Evolutionary conservation across 2,888 invertebrate genomes (phyloP), one percentile per base, ranked within the genome.

Genomic region (Tenodera sinensis): DNA sequence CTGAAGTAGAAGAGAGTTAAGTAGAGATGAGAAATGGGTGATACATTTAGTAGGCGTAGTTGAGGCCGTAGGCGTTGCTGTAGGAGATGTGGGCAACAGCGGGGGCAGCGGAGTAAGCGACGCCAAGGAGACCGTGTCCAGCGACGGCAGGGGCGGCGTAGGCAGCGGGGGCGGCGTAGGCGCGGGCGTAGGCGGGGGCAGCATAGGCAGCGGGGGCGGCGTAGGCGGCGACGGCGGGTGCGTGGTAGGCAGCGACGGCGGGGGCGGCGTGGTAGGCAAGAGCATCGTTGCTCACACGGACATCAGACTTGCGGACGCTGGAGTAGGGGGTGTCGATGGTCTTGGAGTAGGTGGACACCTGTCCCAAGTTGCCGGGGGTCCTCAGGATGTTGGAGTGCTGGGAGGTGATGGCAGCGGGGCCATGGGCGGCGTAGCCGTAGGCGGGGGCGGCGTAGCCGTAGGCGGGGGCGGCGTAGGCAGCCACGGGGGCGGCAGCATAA

Each of bases 241-340:
- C 90, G 81, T 93, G 71, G 84, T 89, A 83, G 28, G 88, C 88
- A 87, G 87, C 88, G 89, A 88, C 82, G 87, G 89, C 89, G 87
- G 86, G 30, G 47, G 89, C 90, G 89, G 89, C 90, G 89, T 88
- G 90, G 90, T 90, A 89, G 88, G 89, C 90, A 87, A 89, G 83
- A 82, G 90, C 90, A 90, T 91, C 91, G 89, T 91, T 91, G 90
- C 90, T 91, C 28, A 96, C 95, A 27, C 96, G 95, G 54, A 96
- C 95, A 92, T 96, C 96, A 34, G 96, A 94, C 92, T 96, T 96
- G 92, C 96, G 95, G 84, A 96, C 96, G 92, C 96, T 96, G 88
- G 96, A 96, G 94, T 95, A 96, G 15, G 96, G 96, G 3, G 96
- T 96, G 93, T 96, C 96, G 91, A 96, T 95, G 90, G 96, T 95